Conservation (phyloP, 2,113 vertebrate genomes). For the Microcebus murinus region DNA sequence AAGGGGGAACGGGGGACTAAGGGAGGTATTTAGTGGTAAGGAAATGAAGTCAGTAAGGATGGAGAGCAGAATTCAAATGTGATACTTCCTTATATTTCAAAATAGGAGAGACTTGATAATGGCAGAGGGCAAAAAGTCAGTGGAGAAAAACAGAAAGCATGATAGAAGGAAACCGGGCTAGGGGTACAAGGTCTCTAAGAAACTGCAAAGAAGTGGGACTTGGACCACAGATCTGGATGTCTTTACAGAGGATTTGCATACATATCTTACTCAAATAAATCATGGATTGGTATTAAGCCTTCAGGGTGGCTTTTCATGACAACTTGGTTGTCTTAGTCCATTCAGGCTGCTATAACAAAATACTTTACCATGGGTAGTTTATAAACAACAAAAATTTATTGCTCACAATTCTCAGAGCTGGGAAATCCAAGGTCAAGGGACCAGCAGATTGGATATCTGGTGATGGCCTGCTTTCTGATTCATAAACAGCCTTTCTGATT, state of each 20-base stretch:
- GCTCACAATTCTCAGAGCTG: not conserved
- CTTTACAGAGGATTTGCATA: not conserved
- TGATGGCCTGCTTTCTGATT: not conserved
- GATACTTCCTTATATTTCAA: not conserved
- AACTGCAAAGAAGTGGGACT: not conserved
- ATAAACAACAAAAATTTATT: not conserved
- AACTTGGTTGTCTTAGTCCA: not conserved
- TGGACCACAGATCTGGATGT: not conserved
- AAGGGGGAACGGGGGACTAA: not conserved
- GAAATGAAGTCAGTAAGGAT: not conserved
- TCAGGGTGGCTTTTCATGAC: not conserved
- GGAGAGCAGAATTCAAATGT: not conserved
- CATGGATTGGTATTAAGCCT: rapidly evolving
- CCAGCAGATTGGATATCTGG: not conserved
- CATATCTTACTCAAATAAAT: not conserved
- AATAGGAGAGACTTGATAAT: not conserved
- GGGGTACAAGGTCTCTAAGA: not conserved
- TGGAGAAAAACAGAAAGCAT: not conserved
- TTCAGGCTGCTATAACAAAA: not conserved
- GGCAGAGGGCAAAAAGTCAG: not conserved
- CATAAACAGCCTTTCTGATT: too few relatives aligned
- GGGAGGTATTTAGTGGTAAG: not conserved
- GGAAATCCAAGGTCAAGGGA: not conserved
- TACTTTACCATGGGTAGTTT: not conserved
- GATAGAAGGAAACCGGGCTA: not conserved